Conservation (phyloP, 35 echinoderm and acorn worm genomes). For the Diadema setosum region DNA sequence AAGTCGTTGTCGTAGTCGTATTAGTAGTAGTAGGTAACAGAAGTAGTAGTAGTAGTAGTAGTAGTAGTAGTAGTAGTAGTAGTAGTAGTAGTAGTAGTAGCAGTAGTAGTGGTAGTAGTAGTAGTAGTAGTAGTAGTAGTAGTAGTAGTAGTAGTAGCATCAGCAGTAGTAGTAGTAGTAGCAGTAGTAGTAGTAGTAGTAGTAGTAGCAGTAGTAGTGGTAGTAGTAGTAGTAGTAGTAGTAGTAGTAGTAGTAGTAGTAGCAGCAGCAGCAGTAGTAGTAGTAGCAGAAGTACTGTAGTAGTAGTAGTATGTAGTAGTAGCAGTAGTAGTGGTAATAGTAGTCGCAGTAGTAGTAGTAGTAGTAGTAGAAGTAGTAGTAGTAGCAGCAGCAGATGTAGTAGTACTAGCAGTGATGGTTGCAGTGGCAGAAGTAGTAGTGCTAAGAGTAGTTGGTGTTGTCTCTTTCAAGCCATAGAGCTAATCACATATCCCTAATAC, state of each 20-base stretch:
- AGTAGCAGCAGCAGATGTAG: too few species aligned
- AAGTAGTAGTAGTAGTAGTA: neutral
- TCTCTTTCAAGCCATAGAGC: too few species aligned
- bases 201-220: neutral
- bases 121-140: neutral
- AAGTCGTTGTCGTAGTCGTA: too few species aligned
- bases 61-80: neutral
- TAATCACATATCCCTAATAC: too few species aligned
- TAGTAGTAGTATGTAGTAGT: too few species aligned
- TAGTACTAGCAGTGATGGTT: too few species aligned
- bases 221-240: neutral
- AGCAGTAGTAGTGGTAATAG: too few species aligned
- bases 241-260: neutral
- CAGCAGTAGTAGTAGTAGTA: neutral
- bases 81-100: neutral
- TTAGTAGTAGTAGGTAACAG: neutral
- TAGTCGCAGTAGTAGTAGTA: neutral
- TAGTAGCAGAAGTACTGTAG: too few species aligned
- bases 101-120: neutral
- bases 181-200: neutral
- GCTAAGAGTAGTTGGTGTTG: too few species aligned
- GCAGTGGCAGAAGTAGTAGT: too few species aligned
- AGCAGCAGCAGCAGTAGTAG: neutral
- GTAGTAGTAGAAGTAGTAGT: neutral
- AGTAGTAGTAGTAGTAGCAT: neutral